Evolutionary conservation across 2,888 invertebrate species (phyloP).

Genomic region (Lycophotia porphyrea): DNA sequence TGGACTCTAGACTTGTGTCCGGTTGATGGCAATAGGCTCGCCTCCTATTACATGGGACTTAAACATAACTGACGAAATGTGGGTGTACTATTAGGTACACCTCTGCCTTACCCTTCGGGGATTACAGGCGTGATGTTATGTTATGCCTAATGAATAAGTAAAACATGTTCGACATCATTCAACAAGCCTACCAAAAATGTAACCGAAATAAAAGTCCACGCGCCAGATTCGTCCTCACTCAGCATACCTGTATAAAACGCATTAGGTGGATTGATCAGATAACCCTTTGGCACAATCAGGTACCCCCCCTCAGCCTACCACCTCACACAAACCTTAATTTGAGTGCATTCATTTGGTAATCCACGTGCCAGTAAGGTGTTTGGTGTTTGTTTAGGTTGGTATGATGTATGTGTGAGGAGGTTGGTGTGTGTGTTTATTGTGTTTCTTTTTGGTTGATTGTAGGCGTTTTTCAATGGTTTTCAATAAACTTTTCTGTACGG

Average conservation of each 20-base stretch:
- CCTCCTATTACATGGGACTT: too few relatives aligned
- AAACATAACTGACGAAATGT: too few relatives aligned
- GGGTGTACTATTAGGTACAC: too few relatives aligned
- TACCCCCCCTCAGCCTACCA: not conserved
- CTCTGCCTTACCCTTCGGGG: too few relatives aligned
- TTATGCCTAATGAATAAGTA: not conserved
- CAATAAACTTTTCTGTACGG: not conserved
- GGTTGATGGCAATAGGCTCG: too few relatives aligned
- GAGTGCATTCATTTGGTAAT: slow-evolving; percentile 60
- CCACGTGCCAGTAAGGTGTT: not conserved
- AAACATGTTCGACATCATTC: too few relatives aligned
- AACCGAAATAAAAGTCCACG: not conserved
- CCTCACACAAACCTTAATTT: slow-evolving; percentile 53
- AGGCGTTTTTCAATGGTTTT: not conserved
- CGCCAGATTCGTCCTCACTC: not conserved
- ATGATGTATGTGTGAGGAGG: too few relatives aligned
- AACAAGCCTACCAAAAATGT: not conserved
- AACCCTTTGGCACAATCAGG: slow-evolving; percentile 43
- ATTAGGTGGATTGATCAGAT: slow-evolving; percentile 64
- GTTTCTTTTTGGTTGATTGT: not conserved
- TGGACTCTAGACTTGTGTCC: too few relatives aligned
- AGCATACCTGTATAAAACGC: slow-evolving; percentile 36
- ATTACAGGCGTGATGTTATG: too few relatives aligned
- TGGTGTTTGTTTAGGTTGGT: not conserved
- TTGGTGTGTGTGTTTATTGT: too few relatives aligned